Evolutionary conservation across 2,888 invertebrate species (phyloP), one percentile per base, ranked within the genome.

Genomic region (Epirrita christyi): DNA sequence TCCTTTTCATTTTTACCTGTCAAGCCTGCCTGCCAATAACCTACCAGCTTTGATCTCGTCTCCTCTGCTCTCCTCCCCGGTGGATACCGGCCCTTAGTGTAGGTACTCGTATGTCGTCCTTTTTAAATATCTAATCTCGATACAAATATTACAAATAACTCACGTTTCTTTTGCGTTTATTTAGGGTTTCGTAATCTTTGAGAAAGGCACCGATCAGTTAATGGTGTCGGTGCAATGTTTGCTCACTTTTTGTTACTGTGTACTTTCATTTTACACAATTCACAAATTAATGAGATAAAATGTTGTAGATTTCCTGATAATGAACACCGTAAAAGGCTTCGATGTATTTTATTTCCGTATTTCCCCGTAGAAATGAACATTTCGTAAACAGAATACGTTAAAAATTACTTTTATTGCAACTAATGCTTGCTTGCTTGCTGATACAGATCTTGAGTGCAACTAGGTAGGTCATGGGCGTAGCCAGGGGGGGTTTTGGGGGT

Each of bases 291-390:
- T 50, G 41, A 46, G 29, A 61, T 61, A 40, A 63, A 66, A 66
- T 52, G 62, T 64, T 61, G 65, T 71, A 60, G 65, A 72, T 72
- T 55, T 55, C 21, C 40, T 57, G 70, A 72, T 74, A 69, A 65
- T 66, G 66, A 49, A 58, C 59, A 52, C 63, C 59, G 64, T 71
- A 69, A 73, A 73, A 64, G 64, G 45, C 60, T 66, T 64, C 60
- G 59, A 56, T 60, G 46, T 59, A 48, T 68, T 70, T 72, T 71
- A 73, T 67, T 47, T 64, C 56, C 52, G 46, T 55, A 63, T 49
- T 67, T 68, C 45, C 48, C 45, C 32, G 50, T 64, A 56, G 63
- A 68, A 70, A 65, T 58, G 61, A 50, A 40, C 56, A 59, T 52
- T 57, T 52, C 62, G 55, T 52, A 53, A 54, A 13, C 28, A 21